These are phyloP conservation scores for Eledona agricola DNA, from an alignment of 2,888 invertebrate genomes.

Conservation along the genomic window DNA sequence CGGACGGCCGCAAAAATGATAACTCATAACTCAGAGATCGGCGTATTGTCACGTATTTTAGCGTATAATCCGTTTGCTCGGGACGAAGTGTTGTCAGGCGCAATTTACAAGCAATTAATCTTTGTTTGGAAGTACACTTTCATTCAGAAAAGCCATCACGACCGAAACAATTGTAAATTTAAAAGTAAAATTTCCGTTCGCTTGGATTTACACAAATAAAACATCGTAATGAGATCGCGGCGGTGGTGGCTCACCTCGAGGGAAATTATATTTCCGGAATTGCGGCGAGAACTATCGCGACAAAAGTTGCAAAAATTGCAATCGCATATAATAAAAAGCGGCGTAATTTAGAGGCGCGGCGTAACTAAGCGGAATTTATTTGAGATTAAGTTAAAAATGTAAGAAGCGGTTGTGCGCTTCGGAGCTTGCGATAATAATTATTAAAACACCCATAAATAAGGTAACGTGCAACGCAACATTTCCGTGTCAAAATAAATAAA, in stretches of 20 bases:
- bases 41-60: too few species aligned
- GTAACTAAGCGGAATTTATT: too few species aligned
- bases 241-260: not conserved
- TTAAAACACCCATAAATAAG: constrained; percentile 12
- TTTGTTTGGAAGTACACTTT: too few species aligned
- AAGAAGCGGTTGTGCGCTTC: not conserved
- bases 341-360: too few species aligned
- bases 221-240: not conserved
- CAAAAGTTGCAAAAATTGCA: not conserved
- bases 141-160: too few species aligned
- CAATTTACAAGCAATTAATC: constrained; percentile 8
- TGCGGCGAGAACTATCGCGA: constrained; percentile 1
- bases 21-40: too few species aligned
- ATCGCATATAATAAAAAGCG: too few species aligned
- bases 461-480: constrained; percentile 8
- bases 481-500: constrained; percentile 20
- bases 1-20: too few species aligned
- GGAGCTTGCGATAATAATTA: not conserved
- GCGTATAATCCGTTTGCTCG: not conserved
- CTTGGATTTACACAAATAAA: not conserved
- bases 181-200: too few species aligned
- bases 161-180: too few species aligned
- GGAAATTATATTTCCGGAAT: constrained; percentile 1
- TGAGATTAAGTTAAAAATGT: too few species aligned
- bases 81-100: constrained; percentile 5